Conservation (phyloP, 2,113 vertebrate species). For the Indicator indicator region DNA sequence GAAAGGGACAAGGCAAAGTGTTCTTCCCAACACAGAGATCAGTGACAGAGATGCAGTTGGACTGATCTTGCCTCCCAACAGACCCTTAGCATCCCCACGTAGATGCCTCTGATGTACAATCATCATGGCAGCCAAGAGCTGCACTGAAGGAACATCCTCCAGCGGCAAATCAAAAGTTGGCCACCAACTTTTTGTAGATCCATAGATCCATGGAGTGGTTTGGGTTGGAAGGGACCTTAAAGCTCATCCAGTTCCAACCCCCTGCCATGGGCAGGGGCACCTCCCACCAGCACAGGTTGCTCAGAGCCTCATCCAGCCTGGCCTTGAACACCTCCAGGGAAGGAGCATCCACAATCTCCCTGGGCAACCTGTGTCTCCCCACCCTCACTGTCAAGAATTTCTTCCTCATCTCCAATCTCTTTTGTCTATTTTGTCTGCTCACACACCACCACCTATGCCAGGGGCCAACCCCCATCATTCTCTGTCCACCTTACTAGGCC, state of each 20-base stretch:
- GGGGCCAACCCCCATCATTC: background rate
- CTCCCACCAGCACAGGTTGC: too few relatives aligned
- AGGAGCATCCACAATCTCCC: too few relatives aligned
- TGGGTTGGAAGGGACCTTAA: too few relatives aligned
- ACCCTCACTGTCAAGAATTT: too few relatives aligned
- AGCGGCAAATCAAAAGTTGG: background rate
- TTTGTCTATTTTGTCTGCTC: background rate
- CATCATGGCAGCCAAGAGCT: rapidly evolving
- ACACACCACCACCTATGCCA: background rate
- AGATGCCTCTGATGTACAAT: background rate
- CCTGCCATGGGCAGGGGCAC: too few relatives aligned
- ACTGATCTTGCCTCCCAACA: background rate
- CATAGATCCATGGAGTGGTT: too few relatives aligned
- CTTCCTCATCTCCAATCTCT: background rate
- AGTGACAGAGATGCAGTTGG: background rate
- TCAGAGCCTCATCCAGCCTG: too few relatives aligned
- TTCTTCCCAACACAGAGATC: background rate
- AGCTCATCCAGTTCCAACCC: too few relatives aligned
- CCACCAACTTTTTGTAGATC: too few relatives aligned
- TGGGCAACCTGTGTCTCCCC: too few relatives aligned
- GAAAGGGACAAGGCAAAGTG: background rate
- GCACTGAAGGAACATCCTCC: background rate
- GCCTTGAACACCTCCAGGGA: too few relatives aligned
- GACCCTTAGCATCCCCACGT: background rate
- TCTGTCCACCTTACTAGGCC: background rate